Evolutionary conservation across 2,797 vertebrate genomes (phyloP).

Genomic region (Rousettus madagascariensis): DNA sequence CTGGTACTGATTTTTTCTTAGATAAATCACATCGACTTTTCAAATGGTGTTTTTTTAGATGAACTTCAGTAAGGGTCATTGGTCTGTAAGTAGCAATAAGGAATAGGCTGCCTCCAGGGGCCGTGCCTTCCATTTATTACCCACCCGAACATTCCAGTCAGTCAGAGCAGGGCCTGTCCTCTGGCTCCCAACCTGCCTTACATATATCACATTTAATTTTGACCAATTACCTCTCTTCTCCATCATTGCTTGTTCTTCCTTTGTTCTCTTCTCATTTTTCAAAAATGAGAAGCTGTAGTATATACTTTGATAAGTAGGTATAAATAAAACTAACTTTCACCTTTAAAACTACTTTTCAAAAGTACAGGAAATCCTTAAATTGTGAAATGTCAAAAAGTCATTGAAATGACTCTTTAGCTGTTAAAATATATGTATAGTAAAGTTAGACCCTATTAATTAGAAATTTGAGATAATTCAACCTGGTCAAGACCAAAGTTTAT

Average conservation of each 20-base stretch:
- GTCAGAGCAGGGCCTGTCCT: background rate
- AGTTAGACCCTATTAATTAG: background rate
- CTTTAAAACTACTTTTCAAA: slow-evolving; percentile 34
- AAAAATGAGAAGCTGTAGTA: background rate
- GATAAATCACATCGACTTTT: slow-evolving; percentile 17
- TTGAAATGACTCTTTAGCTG: background rate
- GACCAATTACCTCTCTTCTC: background rate
- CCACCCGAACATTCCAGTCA: background rate
- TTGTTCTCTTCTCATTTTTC: background rate
- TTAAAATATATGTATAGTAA: background rate
- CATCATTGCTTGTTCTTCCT: background rate
- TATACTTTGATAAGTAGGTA: background rate
- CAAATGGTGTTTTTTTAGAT: slow-evolving; percentile 19
- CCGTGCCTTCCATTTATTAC: background rate
- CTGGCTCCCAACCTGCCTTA: background rate
- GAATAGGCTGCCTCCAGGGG: background rate
- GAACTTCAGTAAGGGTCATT: background rate
- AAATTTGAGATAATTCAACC: background rate
- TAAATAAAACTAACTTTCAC: slow-evolving; percentile 19
- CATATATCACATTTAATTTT: background rate
- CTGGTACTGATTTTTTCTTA: slow-evolving; percentile 22
- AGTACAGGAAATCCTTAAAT: background rate
- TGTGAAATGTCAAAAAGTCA: background rate
- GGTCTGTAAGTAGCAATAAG: background rate
- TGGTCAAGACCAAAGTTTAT: background rate